Conservation (phyloP, 2,888 invertebrate genomes). For the Metopia argyrocephala region DNA sequence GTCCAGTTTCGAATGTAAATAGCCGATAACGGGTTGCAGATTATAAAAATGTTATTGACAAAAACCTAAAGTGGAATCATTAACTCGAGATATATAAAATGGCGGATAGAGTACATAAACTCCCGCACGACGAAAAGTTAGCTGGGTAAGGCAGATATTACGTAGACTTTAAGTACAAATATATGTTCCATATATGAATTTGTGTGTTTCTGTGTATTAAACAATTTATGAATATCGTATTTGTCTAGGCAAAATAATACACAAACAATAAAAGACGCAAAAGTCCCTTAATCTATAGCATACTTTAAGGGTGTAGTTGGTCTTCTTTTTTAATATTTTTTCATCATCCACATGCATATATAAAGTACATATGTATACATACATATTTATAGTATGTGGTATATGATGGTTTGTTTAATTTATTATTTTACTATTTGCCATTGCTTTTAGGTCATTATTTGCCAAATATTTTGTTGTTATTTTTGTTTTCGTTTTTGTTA, state of each 20-base stretch:
- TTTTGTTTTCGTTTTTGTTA: constrained; percentile 14
- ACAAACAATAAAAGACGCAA: background rate
- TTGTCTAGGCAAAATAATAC: background rate
- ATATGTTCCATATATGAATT: background rate
- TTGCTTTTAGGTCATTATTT: constrained; percentile 45
- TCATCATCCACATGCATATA: background rate
- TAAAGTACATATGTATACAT: background rate
- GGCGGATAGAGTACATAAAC: too few relatives aligned
- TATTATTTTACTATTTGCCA: constrained; percentile 33
- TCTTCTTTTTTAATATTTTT: too few relatives aligned
- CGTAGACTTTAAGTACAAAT: background rate
- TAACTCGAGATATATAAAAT: too few relatives aligned
- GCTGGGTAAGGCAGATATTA: too few relatives aligned
- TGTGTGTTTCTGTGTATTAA: background rate
- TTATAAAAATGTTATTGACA: too few relatives aligned
- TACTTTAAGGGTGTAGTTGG: constrained; percentile 26
- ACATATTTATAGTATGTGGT: background rate
- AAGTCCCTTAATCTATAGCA: constrained; percentile 24
- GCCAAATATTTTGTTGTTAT: constrained; percentile 26
- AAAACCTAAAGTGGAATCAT: too few relatives aligned
- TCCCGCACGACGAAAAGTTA: too few relatives aligned
- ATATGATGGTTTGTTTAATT: background rate
- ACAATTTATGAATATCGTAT: constrained; percentile 24
- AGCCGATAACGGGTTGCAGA: too few relatives aligned
- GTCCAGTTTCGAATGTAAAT: too few relatives aligned